A percentile compares a stretch with the other conserved stretches of the same genome.
Evolutionary conservation across 2,888 invertebrate species (phyloP).

Genomic region (Macrosoma leucophasiata): DNA sequence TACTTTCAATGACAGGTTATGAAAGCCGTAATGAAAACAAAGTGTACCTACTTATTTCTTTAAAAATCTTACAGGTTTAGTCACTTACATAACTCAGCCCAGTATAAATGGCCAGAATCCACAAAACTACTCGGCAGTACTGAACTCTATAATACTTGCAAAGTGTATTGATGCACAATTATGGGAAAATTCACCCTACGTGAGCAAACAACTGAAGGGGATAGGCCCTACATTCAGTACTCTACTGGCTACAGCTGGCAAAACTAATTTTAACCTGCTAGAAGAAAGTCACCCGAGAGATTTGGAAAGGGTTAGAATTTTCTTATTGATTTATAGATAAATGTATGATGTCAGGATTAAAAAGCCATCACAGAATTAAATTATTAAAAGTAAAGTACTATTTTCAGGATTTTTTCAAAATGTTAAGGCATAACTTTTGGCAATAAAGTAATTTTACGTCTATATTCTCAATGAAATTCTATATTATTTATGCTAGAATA

Average conservation of each 20-base stretch:
- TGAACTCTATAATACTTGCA: slow-evolving; percentile 76
- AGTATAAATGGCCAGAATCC: slow-evolving; percentile 39
- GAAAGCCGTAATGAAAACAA: too few species aligned
- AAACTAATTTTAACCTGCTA: slow-evolving; percentile 78
- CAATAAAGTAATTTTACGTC: too few species aligned
- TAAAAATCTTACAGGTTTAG: slow-evolving; percentile 61
- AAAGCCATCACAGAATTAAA: too few species aligned
- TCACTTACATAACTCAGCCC: slow-evolving; percentile 70
- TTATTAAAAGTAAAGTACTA: too few species aligned
- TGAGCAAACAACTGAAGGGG: slow-evolving; percentile 81
- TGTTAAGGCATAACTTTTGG: too few species aligned
- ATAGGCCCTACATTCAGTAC: slow-evolving; percentile 81
- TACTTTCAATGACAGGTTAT: too few species aligned
- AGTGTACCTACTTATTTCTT: too few species aligned
- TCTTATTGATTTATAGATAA: background rate
- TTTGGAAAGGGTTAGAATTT: slow-evolving; percentile 77
- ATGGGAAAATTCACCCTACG: slow-evolving; percentile 84
- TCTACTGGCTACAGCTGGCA: slow-evolving; percentile 79
- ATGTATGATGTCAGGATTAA: too few species aligned
- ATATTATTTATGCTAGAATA: too few species aligned
- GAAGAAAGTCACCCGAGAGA: slow-evolving; percentile 82
- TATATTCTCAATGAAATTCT: too few species aligned
- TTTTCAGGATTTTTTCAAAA: too few species aligned
- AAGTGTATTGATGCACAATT: slow-evolving; percentile 81
- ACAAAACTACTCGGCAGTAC: slow-evolving; percentile 66